Evolutionary conservation across 35 echinoderm and acorn worm species (phyloP).

Genomic region (Stichopus chloronotus): DNA sequence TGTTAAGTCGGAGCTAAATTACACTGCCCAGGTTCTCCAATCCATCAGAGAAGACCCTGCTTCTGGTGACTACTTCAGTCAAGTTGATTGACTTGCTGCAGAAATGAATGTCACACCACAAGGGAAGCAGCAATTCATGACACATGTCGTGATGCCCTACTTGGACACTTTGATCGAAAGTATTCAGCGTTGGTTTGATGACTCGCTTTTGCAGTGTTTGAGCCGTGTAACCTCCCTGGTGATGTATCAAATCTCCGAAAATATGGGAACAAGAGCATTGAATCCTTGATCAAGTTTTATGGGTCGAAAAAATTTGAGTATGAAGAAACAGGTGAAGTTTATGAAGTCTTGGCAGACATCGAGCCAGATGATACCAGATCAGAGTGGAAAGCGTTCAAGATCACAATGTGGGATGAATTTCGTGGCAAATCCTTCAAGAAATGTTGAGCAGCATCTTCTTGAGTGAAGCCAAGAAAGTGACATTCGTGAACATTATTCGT

Average conservation of each 20-base stretch:
- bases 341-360: background rate
- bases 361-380: constrained; percentile 21
- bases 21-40: background rate
- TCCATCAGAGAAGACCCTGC: constrained; percentile 10
- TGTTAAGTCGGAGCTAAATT: background rate
- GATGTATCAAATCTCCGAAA: background rate
- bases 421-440: background rate
- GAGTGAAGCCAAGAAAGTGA: constrained; percentile 18
- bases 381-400: constrained; percentile 31
- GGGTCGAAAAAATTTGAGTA: background rate
- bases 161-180: constrained; percentile 27
- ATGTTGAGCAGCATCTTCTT: constrained; percentile 30
- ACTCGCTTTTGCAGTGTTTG: constrained; percentile 33
- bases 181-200: constrained; percentile 2
- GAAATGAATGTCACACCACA: constrained; percentile 31
- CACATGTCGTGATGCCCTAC: constrained; percentile 16
- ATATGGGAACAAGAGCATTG: constrained; percentile 18
- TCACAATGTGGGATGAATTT: constrained; percentile 38
- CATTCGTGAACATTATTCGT: background rate
- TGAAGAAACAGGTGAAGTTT: constrained; percentile 29
- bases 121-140: background rate
- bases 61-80: constrained; percentile 3
- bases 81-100: constrained; percentile 11
- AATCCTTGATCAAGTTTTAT: constrained; percentile 7
- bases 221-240: background rate